phyloP scores from a whole-genome alignment of 2,797 vertebrate genomes.

The Coranthus polyacanthus region DNA sequence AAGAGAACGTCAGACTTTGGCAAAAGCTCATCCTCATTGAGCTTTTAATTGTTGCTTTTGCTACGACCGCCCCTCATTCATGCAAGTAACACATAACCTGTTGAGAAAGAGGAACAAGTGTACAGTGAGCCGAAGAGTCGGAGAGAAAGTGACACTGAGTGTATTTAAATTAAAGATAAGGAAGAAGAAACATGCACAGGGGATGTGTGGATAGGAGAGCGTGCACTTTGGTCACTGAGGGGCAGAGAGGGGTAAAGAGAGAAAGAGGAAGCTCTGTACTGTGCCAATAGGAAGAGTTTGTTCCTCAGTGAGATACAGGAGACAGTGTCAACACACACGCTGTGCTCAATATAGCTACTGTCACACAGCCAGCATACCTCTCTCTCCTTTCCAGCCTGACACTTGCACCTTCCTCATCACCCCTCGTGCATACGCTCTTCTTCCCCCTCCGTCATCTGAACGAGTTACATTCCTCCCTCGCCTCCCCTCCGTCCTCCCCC shows the following conservation, averaged over 20 bases:
- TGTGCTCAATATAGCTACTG: conserved; percentile 86
- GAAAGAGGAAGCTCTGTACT: conserved; percentile 69
- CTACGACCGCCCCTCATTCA: conserved; percentile 24
- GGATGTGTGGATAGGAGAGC: conserved; percentile 29
- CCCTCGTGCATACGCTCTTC: conserved; percentile 54
- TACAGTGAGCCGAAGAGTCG: background rate
- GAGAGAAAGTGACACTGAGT: conserved; percentile 25
- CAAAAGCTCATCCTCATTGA: conserved; percentile 24
- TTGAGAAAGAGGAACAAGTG: conserved; percentile 40
- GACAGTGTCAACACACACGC: conserved; percentile 86
- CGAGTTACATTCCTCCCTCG: conserved; percentile 59
- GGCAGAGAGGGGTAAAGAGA: conserved; percentile 42
- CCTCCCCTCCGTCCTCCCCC: conserved; percentile 37
- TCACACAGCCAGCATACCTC: conserved; percentile 83
- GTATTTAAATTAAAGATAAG: conserved; percentile 36
- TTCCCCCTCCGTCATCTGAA: conserved; percentile 27
- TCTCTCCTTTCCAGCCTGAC: conserved; percentile 74
- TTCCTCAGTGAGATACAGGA: conserved; percentile 85
- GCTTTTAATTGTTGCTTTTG: conserved; percentile 35
- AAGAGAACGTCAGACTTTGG: conserved; percentile 5
- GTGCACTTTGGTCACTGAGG: conserved; percentile 53
- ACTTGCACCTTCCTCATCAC: conserved; percentile 71
- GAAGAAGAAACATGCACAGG: conserved; percentile 11
- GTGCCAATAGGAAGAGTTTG: conserved; percentile 87
- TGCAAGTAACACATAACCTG: conserved; percentile 33